Percentiles rank a stretch among this genome's conserved stretches.
Conservation (phyloP, 92 coral and sea anemone species). For the Zoanthus solanderi region DNA sequence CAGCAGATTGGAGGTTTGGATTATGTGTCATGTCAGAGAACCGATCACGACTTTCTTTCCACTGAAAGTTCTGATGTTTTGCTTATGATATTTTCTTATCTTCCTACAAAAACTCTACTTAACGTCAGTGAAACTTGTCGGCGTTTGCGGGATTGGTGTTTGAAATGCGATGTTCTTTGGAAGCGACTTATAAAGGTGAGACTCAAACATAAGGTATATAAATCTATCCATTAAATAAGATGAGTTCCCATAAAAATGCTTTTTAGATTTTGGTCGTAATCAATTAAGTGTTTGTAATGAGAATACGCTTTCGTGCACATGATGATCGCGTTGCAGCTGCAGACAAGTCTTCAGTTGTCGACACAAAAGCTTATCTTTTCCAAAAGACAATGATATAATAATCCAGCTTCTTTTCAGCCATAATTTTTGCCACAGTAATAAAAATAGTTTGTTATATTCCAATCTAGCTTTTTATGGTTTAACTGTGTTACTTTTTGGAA, state of each 20-base stretch:
- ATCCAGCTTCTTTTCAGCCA: not conserved
- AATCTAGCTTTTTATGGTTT: not conserved
- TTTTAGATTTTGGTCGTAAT: not conserved
- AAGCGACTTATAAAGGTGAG: constrained; percentile 76
- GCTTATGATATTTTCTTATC: constrained; percentile 65
- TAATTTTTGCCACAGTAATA: not conserved
- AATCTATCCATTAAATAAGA: too few relatives aligned
- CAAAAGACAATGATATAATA: not conserved
- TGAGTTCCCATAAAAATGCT: not conserved
- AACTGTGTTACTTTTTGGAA: not conserved
- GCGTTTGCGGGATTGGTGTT: constrained; percentile 65
- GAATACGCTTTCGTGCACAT: not conserved
- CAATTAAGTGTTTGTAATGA: not conserved
- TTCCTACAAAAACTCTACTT: constrained; percentile 78
- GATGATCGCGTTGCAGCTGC: not conserved
- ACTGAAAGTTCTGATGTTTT: constrained; percentile 80
- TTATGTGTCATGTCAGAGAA: constrained; percentile 15
- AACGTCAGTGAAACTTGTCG: constrained; percentile 82
- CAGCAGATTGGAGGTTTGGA: not conserved
- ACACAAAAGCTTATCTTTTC: not conserved
- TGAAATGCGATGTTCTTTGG: constrained; percentile 79
- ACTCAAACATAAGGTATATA: not conserved
- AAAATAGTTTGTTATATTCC: not conserved
- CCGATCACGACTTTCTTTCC: constrained; percentile 43
- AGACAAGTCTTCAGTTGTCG: not conserved